Conservation (phyloP, 1,140 invertebrate species). For the Leptopilina boulardi region DNA sequence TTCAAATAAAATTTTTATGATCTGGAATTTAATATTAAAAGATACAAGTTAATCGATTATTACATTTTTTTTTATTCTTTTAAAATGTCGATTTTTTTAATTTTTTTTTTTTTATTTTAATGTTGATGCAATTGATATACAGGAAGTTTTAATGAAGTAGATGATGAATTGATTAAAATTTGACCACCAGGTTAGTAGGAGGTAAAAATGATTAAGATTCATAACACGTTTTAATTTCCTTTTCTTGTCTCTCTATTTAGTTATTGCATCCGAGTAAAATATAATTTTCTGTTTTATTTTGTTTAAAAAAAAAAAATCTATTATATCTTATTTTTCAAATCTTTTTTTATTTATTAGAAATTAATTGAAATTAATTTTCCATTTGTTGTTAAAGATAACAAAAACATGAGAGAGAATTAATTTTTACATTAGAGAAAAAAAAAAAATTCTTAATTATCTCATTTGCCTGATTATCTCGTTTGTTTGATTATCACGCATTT, state of each 20-base stretch:
- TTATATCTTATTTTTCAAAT: too few relatives aligned
- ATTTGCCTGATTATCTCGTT: too few relatives aligned
- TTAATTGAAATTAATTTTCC: too few relatives aligned
- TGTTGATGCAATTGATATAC: not conserved
- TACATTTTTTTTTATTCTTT: not conserved
- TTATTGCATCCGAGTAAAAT: too few relatives aligned
- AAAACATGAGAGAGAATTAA: too few relatives aligned
- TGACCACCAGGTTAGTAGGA: constrained; percentile 3
- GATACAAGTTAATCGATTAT: too few relatives aligned
- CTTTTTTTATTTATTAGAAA: too few relatives aligned
- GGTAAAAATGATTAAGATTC: not conserved
- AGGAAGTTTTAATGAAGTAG: not conserved
- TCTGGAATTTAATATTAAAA: too few relatives aligned
- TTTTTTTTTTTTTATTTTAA: not conserved
- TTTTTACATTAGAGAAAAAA: too few relatives aligned
- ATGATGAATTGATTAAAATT: constrained; percentile 6
- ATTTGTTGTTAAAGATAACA: too few relatives aligned
- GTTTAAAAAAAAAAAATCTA: not conserved
- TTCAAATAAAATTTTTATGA: not conserved
- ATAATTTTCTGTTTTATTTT: not conserved
- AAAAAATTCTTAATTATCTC: too few relatives aligned
- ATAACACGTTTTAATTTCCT: not conserved
- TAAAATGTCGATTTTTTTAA: not conserved
- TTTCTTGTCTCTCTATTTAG: not conserved
- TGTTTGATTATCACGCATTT: too few relatives aligned